phyloP scores from a whole-genome alignment of 2,113 vertebrate species.

The Phainopepla nitens region DNA sequence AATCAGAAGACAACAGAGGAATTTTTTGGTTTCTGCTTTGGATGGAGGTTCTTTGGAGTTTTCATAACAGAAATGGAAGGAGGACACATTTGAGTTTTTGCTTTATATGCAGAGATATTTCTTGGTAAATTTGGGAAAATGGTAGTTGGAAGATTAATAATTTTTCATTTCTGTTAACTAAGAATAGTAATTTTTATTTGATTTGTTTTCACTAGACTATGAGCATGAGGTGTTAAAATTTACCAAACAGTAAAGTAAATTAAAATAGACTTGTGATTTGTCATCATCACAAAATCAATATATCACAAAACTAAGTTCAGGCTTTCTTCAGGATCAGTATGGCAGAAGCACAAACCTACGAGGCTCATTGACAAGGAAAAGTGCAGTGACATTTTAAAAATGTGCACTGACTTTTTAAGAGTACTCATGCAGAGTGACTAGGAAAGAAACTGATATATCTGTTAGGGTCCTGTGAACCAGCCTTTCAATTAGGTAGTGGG shows the following conservation, averaged over 20 bases:
- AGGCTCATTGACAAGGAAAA: background rate
- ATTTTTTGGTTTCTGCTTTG: background rate
- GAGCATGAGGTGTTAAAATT: background rate
- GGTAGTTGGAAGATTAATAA: background rate
- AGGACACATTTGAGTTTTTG: background rate
- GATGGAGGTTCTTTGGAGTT: background rate
- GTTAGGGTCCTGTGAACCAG: background rate
- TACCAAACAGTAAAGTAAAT: background rate
- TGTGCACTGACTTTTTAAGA: constrained; percentile 37
- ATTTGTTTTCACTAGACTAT: background rate
- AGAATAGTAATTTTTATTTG: background rate
- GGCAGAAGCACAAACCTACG: background rate
- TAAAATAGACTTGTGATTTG: background rate
- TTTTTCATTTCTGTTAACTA: background rate
- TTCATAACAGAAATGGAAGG: background rate
- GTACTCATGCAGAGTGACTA: background rate
- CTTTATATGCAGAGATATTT: background rate
- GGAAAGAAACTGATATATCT: background rate
- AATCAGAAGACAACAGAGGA: background rate
- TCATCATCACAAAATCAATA: background rate
- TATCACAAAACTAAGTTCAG: background rate
- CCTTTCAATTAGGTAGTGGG: background rate
- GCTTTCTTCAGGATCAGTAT: background rate
- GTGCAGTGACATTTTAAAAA: constrained; percentile 50
- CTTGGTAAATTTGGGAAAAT: background rate